A percentile compares a stretch with the other conserved stretches of the same genome.
These are phyloP conservation scores for Ellobius talpinus DNA, from an alignment of 2,113 vertebrate species.

Conservation along the genomic window DNA sequence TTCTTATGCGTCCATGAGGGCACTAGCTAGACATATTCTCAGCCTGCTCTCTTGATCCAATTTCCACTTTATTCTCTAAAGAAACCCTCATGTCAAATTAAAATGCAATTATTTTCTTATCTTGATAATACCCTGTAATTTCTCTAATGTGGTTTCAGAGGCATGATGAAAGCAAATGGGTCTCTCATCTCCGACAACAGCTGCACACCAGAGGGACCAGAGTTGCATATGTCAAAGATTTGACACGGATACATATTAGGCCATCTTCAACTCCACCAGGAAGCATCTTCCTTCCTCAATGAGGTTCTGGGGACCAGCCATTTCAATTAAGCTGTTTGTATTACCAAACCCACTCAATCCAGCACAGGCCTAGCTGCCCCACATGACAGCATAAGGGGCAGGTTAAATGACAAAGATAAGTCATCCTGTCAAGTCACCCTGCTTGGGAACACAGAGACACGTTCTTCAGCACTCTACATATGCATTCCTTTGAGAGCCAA, in stretches of 20 bases:
- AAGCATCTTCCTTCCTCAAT: constrained; percentile 64
- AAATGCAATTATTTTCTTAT: constrained; percentile 82
- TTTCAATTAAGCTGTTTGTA: constrained; percentile 80
- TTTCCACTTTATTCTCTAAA: constrained; percentile 75
- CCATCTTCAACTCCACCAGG: constrained; percentile 70
- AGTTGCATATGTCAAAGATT: constrained; percentile 75
- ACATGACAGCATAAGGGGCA: neutral
- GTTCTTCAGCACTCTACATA: neutral
- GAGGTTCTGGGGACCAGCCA: constrained; percentile 74
- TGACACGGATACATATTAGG: constrained; percentile 66
- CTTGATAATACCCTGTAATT: constrained; percentile 77
- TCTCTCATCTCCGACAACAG: constrained; percentile 59
- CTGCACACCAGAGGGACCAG: constrained; percentile 62
- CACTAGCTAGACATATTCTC: constrained; percentile 46
- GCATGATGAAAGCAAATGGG: constrained; percentile 75
- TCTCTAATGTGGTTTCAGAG: constrained; percentile 73
- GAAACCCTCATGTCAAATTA: constrained; percentile 80
- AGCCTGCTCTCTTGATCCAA: constrained; percentile 52
- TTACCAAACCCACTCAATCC: constrained; percentile 58
- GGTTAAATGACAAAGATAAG: constrained; percentile 64
- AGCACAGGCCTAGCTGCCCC: constrained; percentile 44
- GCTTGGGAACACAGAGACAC: neutral
- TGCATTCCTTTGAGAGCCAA: neutral
- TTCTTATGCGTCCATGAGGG: constrained; percentile 31
- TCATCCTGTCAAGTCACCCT: constrained; percentile 30